Percentiles rank a stretch among this genome's conserved stretches.
Conservation (phyloP, 92 coral and sea anemone species). For the Porites evermanni region DNA sequence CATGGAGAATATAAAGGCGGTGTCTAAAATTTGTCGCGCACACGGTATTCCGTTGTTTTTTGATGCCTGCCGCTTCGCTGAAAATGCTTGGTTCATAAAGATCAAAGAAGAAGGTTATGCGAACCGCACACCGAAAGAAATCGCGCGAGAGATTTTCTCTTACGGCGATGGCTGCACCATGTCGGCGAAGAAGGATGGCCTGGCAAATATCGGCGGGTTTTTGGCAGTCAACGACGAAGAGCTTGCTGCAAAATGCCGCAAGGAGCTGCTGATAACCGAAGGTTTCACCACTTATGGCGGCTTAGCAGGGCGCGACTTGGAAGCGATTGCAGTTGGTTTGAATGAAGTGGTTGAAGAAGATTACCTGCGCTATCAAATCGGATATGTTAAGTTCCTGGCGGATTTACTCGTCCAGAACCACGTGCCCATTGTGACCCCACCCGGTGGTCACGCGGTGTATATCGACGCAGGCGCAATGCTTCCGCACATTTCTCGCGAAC, state of each 20-base stretch:
- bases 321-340: constrained; percentile 81
- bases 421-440: constrained; percentile 77
- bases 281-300: constrained; percentile 87
- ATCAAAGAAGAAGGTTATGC: constrained; percentile 71
- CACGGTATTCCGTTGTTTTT: constrained; percentile 66
- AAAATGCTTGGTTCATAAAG: constrained; percentile 88
- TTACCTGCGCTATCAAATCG: constrained; percentile 71
- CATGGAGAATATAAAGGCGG: constrained; percentile 80
- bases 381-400: constrained; percentile 56
- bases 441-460: constrained; percentile 89
- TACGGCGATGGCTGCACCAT: constrained; percentile 83
- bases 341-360: constrained; percentile 76
- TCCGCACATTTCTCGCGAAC: constrained; percentile 72
- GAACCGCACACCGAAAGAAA: constrained; percentile 64
- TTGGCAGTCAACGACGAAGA: constrained; percentile 72
- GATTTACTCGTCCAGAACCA: constrained; percentile 54
- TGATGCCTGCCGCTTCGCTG: constrained; percentile 89
- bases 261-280: constrained; percentile 70
- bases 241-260: constrained; percentile 72
- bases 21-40: constrained; percentile 74
- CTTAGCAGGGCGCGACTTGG: constrained; percentile 80
- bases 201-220: constrained; percentile 81
- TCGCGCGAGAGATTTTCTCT: constrained; percentile 72
- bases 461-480: constrained; percentile 82
- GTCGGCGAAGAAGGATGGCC: constrained; percentile 84